These are phyloP conservation scores for Amphipyra berbera DNA, from an alignment of 2,888 invertebrate genomes.

Conservation along the genomic window DNA sequence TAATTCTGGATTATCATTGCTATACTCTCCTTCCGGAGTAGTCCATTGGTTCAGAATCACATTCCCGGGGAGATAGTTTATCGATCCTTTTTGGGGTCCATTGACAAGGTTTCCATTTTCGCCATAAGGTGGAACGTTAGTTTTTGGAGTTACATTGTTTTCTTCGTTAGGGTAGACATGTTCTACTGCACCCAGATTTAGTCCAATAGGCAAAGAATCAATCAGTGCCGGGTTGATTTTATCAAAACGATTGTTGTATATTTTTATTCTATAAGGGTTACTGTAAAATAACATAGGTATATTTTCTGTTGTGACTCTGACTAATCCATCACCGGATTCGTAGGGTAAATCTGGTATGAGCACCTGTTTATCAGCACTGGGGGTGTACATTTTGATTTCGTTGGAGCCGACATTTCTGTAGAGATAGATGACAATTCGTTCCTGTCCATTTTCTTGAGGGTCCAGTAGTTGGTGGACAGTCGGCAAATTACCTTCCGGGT, in stretches of 20 bases:
- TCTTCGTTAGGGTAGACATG: constrained; percentile 19
- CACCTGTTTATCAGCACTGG: constrained; percentile 69
- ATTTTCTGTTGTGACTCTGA: constrained; percentile 37
- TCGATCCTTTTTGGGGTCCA: constrained; percentile 9
- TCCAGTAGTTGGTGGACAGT: constrained; percentile 59
- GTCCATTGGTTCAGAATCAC: not conserved
- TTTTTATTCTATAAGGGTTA: constrained; percentile 35
- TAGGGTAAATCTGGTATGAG: constrained; percentile 71
- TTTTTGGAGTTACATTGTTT: constrained; percentile 9
- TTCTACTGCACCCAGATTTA: constrained; percentile 42
- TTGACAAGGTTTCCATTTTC: not conserved
- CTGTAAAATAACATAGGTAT: constrained; percentile 44
- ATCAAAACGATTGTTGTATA: constrained; percentile 26
- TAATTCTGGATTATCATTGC: not conserved
- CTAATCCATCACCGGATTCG: constrained; percentile 61
- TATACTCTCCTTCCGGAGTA: not conserved
- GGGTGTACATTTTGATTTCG: constrained; percentile 67
- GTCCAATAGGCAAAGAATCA: constrained; percentile 35
- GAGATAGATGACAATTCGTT: constrained; percentile 74
- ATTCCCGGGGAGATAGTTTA: not conserved
- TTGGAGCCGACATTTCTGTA: constrained; percentile 63
- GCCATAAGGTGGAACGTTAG: not conserved
- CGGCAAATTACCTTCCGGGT: constrained; percentile 31
- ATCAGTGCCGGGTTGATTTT: constrained; percentile 5
- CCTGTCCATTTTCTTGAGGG: constrained; percentile 47